Conservation (phyloP, 2,888 invertebrate species). For the Endotricha flammealis region DNA sequence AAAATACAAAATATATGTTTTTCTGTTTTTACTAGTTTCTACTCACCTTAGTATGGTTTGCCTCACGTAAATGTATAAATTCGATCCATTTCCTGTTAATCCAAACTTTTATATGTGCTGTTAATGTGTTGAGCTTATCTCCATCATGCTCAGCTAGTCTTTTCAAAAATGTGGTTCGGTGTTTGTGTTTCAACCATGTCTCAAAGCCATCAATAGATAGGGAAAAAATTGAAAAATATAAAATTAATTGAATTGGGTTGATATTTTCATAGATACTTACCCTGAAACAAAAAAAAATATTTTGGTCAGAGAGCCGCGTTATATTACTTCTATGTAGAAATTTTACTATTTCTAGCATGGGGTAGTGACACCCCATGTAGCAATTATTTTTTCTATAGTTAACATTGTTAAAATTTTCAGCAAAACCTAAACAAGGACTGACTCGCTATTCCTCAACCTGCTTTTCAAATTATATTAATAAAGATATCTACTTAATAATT, state of each 20-base stretch:
- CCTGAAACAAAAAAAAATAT: constrained; percentile 40
- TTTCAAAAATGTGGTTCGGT: constrained; percentile 59
- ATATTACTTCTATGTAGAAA: no score
- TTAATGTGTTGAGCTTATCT: constrained; percentile 32
- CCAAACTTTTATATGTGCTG: constrained; percentile 33
- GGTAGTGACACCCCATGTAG: no score
- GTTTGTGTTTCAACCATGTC: constrained; percentile 64
- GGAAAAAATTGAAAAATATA: constrained; percentile 37
- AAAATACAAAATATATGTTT: no score
- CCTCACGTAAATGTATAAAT: constrained; percentile 53
- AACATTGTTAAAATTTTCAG: no score
- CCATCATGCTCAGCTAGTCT: constrained; percentile 43
- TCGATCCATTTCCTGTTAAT: constrained; percentile 41
- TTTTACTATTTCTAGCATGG: no score
- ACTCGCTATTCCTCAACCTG: no score
- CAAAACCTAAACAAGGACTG: no score
- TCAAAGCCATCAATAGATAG: constrained; percentile 58
- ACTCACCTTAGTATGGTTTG: constrained; percentile 64
- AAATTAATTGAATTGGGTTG: constrained; percentile 46
- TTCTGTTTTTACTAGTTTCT: no score
- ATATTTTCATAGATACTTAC: constrained; percentile 49
- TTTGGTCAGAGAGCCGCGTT: no score
- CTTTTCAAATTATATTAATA: no score
- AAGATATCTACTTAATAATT: no score
- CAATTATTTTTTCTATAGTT: no score